Evolutionary conservation across 2,113 vertebrate species (phyloP).

Genomic region (Hippocampus mohnikei): DNA sequence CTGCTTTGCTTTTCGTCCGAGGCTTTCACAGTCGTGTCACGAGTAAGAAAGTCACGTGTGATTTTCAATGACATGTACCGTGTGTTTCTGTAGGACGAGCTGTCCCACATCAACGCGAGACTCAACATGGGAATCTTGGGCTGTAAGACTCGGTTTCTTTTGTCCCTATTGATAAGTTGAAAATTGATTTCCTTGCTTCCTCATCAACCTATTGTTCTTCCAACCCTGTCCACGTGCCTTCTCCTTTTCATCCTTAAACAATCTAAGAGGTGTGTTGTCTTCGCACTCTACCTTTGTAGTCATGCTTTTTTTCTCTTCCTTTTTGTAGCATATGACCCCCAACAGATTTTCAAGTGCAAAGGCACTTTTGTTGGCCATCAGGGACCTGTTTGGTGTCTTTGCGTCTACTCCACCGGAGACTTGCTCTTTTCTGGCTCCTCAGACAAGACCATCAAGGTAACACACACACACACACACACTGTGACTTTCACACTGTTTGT

Average conservation of each 20-base stretch:
- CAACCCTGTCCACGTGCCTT: neutral
- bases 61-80: neutral
- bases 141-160: constrained; percentile 79
- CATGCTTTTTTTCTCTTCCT: constrained; percentile 2
- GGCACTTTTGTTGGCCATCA: constrained; percentile 98
- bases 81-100: constrained; percentile 80
- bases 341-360: constrained; percentile 99
- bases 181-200: neutral
- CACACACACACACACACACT: neutral
- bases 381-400: constrained; percentile 96
- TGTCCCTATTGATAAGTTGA: neutral
- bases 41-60: neutral
- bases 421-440: constrained; percentile 97
- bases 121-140: constrained; percentile 99
- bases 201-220: neutral
- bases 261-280: no score
- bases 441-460: constrained; percentile 99
- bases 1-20: no score
- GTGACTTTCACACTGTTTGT: neutral
- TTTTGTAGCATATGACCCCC: constrained; percentile 89
- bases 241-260: no score
- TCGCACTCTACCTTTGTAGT: neutral
- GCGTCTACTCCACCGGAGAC: constrained; percentile 96
- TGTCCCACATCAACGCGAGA: constrained; percentile 96
- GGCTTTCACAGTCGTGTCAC: no score